Base-by-base conservation (phyloP, 2,113 vertebrate genomes). In the Myrmecobius fasciatus region DNA sequence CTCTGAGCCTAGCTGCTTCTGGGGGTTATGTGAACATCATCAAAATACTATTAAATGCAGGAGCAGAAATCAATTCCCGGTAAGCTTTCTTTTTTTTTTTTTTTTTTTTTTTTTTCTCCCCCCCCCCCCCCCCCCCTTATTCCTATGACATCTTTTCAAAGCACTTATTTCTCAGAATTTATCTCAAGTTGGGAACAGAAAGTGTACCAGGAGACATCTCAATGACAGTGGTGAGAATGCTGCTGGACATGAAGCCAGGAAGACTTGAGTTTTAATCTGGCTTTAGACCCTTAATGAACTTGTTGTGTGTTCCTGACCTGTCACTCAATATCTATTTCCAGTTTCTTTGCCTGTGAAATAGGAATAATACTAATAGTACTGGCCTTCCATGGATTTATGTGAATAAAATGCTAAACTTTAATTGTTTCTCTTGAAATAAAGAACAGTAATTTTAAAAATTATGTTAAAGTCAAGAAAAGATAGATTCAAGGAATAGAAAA, bases 1-100 rank as follows among this genome's bases (percentile, higher is more conserved):
- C 99, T 96, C 98, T 99, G 89, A 99, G 99, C 97, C 98, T 99
- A 88, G 99, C 99, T 24, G 99, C 99, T 56, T 99, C 99, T 49
- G 99, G 99, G 96, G 99, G 99, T 98, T 99, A 99, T 25, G 99
- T 99, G 97, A 99, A 99, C 98, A 99, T 99, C 98, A 99, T 99
- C 98, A 99, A 99, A 98, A 99, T 99, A 97, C 98, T 99, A 95
- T 99, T 99, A 92, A 99, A 99, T 97, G 99, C 99, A 97, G 99
- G 99, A 97, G 99, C 99, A 92, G 99, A 99, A 98, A 99, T 99
- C 91, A 99, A 99, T 98, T 99, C 99, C 98, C 99, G 99, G 99
- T 99, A 98, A 98, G 98, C 98, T 97, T 90, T 36, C 49, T 93
- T 97, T 89, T 95, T 93, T 97, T 28, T 95, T 83, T 56, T 54